phyloP scores from a whole-genome alignment of 2,888 invertebrate genomes.

The Corythucha ciliata region DNA sequence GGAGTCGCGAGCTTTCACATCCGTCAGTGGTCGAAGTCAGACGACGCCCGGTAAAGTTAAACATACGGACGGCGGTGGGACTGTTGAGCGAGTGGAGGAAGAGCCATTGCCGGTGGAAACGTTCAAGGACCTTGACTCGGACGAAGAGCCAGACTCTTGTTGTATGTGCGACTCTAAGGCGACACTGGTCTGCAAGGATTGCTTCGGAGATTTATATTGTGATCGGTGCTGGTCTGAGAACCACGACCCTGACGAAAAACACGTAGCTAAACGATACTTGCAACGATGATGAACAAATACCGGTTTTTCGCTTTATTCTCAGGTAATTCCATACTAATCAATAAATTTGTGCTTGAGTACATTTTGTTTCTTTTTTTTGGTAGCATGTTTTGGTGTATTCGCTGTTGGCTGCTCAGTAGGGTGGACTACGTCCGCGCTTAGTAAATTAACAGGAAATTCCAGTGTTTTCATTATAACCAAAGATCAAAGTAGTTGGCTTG shows the following conservation, averaged over 20 bases:
- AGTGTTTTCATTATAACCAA: slow-evolving; percentile 24
- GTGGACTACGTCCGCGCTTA: slow-evolving; percentile 32
- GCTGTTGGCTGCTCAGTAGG: slow-evolving; percentile 30
- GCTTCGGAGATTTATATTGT: slow-evolving; percentile 25
- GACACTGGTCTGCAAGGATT: slow-evolving; percentile 17
- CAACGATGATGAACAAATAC: not conserved
- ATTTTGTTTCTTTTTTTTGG: slow-evolving; percentile 1
- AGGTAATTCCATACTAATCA: too few relatives aligned
- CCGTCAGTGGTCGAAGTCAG: too few relatives aligned
- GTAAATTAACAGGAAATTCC: slow-evolving; percentile 22
- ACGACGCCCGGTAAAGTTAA: too few relatives aligned
- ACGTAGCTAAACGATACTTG: slow-evolving; percentile 15
- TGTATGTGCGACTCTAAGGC: slow-evolving; percentile 23
- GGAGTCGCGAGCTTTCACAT: slow-evolving; percentile 10
- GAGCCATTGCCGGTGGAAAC: slow-evolving; percentile 6
- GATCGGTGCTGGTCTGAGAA: slow-evolving; percentile 18
- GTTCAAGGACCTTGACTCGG: slow-evolving; percentile 7
- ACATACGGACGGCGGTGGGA: not conserved
- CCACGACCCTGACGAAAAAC: slow-evolving; percentile 23
- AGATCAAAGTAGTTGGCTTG: slow-evolving; percentile 29
- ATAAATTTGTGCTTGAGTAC: not conserved
- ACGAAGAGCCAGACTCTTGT: slow-evolving; percentile 12
- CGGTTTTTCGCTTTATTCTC: too few relatives aligned
- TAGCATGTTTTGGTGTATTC: slow-evolving; percentile 31
- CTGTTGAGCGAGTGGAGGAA: slow-evolving; percentile 4